Base-by-base conservation (phyloP, 2,113 vertebrate species). In the Erpornis zantholeuca region DNA sequence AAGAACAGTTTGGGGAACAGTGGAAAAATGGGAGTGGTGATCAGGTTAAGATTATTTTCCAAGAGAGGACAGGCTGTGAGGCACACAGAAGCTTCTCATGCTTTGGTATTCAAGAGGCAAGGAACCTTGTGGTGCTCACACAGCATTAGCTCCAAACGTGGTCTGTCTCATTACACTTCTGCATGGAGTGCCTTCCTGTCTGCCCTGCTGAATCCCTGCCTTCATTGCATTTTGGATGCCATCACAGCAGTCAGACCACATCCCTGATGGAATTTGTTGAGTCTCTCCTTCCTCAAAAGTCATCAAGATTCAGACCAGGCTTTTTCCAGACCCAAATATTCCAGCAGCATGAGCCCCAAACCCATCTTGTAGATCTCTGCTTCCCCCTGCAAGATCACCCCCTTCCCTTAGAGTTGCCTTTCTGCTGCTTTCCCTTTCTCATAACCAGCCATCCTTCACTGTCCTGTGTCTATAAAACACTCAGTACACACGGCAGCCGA, bases 31-130 rank as follows among this genome's bases (percentile, higher is more conserved):
- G 52, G 20, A 73, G 47, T 29, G 8, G 52, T 64, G 52, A 56
- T 80, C 60, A 61, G 28, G 36, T 64, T 49, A 83, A 86, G 84
- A 60, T 54, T 73, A 82, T 59, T 86, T 82, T 71, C 52, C 42
- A 80, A 50, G 44, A 81, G 75, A 95, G 56, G 47, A 36, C 8
- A n/a, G 47, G 38, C 60, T 68, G 38, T 40, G 66, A 59, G 40
- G 33, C 9, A n/a, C 29, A 23, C 54, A 82, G 90, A 77, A 95
- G 57, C 82, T 96, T 71, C 82, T 80, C 93, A 68, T 28, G 47
- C 70, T 94, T 91, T 83, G 79, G 69, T 95, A 73, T 94, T 96
- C 86, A 89, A 45, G 86, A 78, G 33, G 25, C 52, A 96, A 96
- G 73, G 80, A 93, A 70, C 77, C 84, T 88, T 44, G 31, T 82